Evolutionary conservation across 2,888 invertebrate genomes (phyloP), one percentile per base, ranked within the genome.

Genomic region (Platycnemis pennipes): DNA sequence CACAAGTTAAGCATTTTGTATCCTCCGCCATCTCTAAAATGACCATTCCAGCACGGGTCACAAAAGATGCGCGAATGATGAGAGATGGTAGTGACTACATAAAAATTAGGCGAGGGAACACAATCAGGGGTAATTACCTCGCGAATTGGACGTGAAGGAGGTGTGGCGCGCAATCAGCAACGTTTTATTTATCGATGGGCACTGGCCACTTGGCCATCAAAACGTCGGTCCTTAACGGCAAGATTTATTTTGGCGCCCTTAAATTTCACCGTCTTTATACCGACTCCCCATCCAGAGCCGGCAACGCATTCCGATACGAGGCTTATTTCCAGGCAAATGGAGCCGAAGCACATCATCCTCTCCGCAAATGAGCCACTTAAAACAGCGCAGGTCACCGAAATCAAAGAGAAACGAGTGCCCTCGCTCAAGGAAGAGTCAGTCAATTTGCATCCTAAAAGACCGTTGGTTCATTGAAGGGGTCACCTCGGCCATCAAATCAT

Each of bases 101-200:
- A 37, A 77, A 69, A 77, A 77, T 77, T 77, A 77, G 26, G 63
- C 77, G 13, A 11, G 37, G 13, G 77, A 77, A 31, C 77, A 1
- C 37, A 77, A 77, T 77, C 77, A 37, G 37, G 37, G 37, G n/a
- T 37, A 77, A 77, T 77, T 77, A 77, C 77, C 11, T 26, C 77
- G 37, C 77, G 13, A 77, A 77, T 77, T 77, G 77, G 77, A 77
- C 77, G 77, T 77, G 11, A 37, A 37, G 77, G 37, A 77, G 77
- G 77, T 37, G 31, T 37, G 31, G 13, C n/a, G 13, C 37, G 37
- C 77, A 77, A 77, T 31, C 31, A 37, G 77, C 37, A 31, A 37
- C 37, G 77, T 37, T 77, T 77, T 63, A 63, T 63, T 77, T 77
- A 77, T 37, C 77, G 77, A 77, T 77, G 11, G 77, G 77, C 77